Conservation (phyloP, 2,797 vertebrate species). For the Glyptemys insculpta region DNA sequence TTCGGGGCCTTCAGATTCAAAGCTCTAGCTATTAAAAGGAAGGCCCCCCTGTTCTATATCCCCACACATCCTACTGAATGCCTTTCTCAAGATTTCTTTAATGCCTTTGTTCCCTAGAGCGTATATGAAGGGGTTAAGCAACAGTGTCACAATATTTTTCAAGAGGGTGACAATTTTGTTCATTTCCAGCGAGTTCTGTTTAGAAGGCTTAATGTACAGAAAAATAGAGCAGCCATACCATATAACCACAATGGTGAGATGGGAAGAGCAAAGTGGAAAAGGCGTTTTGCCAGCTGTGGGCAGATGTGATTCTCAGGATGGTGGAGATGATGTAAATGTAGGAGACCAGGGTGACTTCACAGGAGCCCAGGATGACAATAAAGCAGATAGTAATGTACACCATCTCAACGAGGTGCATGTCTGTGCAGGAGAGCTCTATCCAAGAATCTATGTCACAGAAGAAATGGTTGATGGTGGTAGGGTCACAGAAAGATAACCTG, state of each 20-base stretch:
- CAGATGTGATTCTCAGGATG: neutral
- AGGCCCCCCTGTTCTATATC: too few species aligned
- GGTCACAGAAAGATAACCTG: neutral
- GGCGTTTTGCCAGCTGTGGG: neutral
- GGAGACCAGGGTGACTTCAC: neutral
- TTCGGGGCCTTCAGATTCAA: too few species aligned
- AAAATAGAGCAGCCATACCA: slow-evolving; percentile 17
- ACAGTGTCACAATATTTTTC: neutral
- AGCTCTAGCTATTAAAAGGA: too few species aligned
- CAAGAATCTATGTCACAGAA: slow-evolving; percentile 40
- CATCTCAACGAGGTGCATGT: neutral
- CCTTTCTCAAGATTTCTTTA: neutral
- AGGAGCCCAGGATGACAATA: slow-evolving; percentile 25
- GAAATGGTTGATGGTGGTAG: slow-evolving; percentile 6
- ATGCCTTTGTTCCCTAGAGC: slow-evolving; percentile 13
- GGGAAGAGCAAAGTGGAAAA: slow-evolving; percentile 27
- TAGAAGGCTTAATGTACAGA: neutral
- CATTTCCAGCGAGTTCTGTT: slow-evolving; percentile 2
- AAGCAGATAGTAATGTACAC: neutral
- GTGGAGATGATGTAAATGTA: neutral
- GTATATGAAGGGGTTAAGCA: slow-evolving; percentile 26
- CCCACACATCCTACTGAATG: neutral
- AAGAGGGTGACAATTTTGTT: neutral
- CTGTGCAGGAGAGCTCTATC: slow-evolving; percentile 8
- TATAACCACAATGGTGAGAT: neutral